A percentile compares a stretch with the other conserved stretches of the same genome.
phyloP scores from a whole-genome alignment of 2,797 vertebrate genomes.

The Cirrhinus mrigala region DNA sequence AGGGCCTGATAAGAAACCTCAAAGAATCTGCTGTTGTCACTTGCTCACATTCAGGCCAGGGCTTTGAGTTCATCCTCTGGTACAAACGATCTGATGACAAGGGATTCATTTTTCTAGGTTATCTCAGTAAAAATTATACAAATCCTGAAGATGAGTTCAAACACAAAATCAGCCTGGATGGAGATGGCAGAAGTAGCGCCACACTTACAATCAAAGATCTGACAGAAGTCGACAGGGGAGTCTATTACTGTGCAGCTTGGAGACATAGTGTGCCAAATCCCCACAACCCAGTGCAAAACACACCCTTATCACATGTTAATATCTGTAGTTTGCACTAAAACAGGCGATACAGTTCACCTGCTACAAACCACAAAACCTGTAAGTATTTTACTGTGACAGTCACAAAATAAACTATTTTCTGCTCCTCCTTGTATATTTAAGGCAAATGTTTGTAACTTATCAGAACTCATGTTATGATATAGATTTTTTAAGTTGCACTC shows the following conservation, averaged over 20 bases:
- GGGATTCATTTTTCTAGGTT: conserved; percentile 43
- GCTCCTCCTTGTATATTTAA: neutral
- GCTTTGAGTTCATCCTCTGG: conserved; percentile 51
- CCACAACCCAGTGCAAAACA: conserved; percentile 42
- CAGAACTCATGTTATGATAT: no score
- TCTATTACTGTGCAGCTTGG: conserved; percentile 49
- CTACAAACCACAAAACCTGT: conserved; percentile 13
- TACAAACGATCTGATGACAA: conserved; percentile 35
- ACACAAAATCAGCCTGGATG: conserved; percentile 1
- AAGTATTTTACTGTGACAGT: neutral
- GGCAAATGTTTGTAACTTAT: neutral
- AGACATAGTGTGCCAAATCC: conserved; percentile 34
- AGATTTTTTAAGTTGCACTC: no score
- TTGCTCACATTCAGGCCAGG: conserved; percentile 60
- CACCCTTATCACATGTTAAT: neutral
- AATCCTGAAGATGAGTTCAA: conserved; percentile 23
- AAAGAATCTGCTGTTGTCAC: conserved; percentile 44
- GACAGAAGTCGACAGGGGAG: conserved; percentile 29
- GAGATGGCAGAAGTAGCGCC: conserved; percentile 26
- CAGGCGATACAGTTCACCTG: neutral
- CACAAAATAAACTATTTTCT: neutral
- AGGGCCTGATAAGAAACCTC: neutral
- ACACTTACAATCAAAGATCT: conserved; percentile 40
- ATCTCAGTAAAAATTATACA: conserved; percentile 18
- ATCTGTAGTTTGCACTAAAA: neutral